A percentile compares a stretch with the other conserved stretches of the same genome.
Evolutionary conservation across 1,140 invertebrate genomes (phyloP).

Genomic region (Bombus impatiens): DNA sequence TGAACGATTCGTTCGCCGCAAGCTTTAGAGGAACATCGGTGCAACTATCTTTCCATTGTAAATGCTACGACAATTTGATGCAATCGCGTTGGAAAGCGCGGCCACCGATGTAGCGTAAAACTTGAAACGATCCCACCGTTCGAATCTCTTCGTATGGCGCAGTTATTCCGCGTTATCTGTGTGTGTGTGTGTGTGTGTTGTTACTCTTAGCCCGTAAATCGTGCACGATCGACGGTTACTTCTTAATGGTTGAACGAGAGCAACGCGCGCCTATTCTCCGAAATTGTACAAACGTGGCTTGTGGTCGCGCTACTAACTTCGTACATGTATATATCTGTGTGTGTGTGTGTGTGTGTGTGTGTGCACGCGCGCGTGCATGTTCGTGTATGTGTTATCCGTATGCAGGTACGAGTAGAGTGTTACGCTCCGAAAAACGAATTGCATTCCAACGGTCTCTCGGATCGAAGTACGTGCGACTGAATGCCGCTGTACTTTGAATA

Average conservation of each 20-base stretch:
- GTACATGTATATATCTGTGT: not conserved
- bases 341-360: not conserved
- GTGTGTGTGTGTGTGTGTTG: no score
- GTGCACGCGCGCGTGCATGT: not conserved
- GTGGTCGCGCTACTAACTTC: no score
- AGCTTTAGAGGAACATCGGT: not conserved
- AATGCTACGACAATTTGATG: no score
- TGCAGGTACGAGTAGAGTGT: not conserved
- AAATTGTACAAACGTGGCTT: not conserved
- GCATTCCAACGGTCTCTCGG: conserved; percentile 29
- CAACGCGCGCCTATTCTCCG: not conserved
- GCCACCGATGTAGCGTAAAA: not conserved
- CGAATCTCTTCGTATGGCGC: not conserved
- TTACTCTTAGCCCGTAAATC: not conserved
- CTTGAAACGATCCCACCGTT: not conserved
- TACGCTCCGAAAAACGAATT: conserved; percentile 38
- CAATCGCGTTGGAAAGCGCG: no score
- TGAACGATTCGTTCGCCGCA: not conserved
- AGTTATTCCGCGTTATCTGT: no score
- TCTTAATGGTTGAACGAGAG: not conserved
- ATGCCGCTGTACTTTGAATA: conserved; percentile 14
- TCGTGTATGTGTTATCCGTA: not conserved
- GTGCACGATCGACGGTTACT: conserved; percentile 25
- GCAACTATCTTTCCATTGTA: no score
- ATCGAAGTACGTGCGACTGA: conserved; percentile 1